A percentile compares a stretch with the other conserved stretches of the same genome.
phyloP scores from a whole-genome alignment of 2,888 invertebrate genomes.

The Coremacera marginata region DNA sequence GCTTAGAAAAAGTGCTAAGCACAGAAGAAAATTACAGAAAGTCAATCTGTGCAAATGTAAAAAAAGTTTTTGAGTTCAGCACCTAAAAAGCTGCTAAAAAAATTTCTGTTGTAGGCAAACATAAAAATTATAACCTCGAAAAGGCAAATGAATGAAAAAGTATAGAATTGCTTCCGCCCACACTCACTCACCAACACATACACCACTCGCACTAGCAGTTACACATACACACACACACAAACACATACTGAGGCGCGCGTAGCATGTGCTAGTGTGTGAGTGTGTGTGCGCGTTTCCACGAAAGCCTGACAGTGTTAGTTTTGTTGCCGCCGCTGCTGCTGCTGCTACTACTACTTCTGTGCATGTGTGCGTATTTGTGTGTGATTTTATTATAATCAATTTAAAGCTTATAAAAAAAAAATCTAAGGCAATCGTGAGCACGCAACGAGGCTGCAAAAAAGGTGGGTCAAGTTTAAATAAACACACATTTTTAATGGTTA shows the following conservation, averaged over 20 bases:
- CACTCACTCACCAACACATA: slow-evolving; percentile 21
- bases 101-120: slow-evolving; percentile 1
- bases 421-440: slow-evolving; percentile 36
- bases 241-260: slow-evolving; percentile 25
- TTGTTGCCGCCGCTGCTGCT: background rate
- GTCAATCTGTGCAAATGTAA: slow-evolving; percentile 24
- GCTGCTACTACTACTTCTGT: slow-evolving; percentile 29
- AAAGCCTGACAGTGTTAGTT: background rate
- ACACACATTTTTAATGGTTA: no score
- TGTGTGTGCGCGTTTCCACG: slow-evolving; percentile 6
- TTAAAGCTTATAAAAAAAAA: background rate
- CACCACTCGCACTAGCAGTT: slow-evolving; percentile 10
- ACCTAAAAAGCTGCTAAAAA: slow-evolving; percentile 48
- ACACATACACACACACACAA: slow-evolving; percentile 39
- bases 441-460: slow-evolving; percentile 49
- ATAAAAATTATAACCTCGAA: slow-evolving; percentile 19
- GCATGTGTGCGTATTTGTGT: slow-evolving; percentile 31
- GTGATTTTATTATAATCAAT: slow-evolving; percentile 27
- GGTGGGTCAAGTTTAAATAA: slow-evolving; percentile 66
- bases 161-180: slow-evolving; percentile 49
- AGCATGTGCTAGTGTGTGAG: slow-evolving; percentile 22
- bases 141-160: slow-evolving; percentile 61
- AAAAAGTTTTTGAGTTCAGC: slow-evolving; percentile 43
- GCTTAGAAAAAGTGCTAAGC: slow-evolving; percentile 13
- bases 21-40: background rate